Evolutionary conservation across 2,113 vertebrate genomes (phyloP).

Genomic region (Tor tambroides): DNA sequence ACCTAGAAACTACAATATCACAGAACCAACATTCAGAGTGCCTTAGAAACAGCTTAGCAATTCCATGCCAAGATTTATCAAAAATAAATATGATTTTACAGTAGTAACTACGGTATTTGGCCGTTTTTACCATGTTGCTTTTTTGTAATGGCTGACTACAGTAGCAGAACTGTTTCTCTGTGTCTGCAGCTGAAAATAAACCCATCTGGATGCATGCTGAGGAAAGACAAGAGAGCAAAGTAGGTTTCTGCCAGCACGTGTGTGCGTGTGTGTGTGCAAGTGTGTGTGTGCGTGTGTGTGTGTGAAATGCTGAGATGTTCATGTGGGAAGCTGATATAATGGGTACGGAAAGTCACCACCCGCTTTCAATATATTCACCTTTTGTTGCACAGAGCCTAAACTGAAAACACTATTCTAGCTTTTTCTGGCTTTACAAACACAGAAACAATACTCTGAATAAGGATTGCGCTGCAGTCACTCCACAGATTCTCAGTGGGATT

Average conservation of each 20-base stretch:
- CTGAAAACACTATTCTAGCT: neutral
- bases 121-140: neutral
- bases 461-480: neutral
- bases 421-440: neutral
- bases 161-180: constrained; percentile 30
- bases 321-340: neutral
- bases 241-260: constrained; percentile 63
- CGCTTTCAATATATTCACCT: neutral
- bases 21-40: neutral
- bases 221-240: constrained; percentile 84
- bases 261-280: neutral
- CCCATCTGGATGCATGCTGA: constrained; percentile 88
- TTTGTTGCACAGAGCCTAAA: neutral
- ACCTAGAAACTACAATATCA: neutral
- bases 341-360: neutral
- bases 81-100: neutral
- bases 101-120: neutral
- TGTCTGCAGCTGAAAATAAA: constrained; percentile 79
- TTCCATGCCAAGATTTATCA: no score
- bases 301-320: neutral
- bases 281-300: neutral
- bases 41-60: neutral
- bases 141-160: neutral
- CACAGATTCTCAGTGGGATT: neutral
- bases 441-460: neutral